These are phyloP conservation scores for Piprites chloris DNA, from an alignment of 2,113 vertebrate genomes.

Conservation along the genomic window DNA sequence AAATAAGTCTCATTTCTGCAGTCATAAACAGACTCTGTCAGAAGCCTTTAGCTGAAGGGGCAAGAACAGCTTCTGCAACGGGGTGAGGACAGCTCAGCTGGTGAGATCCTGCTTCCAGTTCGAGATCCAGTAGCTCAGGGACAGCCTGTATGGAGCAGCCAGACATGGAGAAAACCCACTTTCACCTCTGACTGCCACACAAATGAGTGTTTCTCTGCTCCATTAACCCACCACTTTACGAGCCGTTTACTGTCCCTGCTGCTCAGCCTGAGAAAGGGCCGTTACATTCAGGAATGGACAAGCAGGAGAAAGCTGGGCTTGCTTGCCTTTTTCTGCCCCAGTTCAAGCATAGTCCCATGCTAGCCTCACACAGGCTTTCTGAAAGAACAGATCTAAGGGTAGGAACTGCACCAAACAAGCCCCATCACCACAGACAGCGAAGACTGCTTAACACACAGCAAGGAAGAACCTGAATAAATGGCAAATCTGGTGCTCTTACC, in stretches of 20 bases:
- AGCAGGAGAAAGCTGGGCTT: background rate
- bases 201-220: conserved; percentile 38
- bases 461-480: background rate
- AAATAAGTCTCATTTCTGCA: background rate
- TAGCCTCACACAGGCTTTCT: background rate
- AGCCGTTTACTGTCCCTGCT: conserved; percentile 18
- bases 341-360: accelerated
- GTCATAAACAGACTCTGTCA: background rate
- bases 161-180: background rate
- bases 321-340: background rate
- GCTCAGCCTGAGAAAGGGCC: background rate
- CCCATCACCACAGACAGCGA: background rate
- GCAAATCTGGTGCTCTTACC: conserved; percentile 78
- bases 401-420: background rate
- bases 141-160: background rate
- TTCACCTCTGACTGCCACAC: conserved; percentile 29
- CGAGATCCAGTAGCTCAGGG: background rate
- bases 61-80: background rate
- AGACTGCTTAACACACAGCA: background rate
- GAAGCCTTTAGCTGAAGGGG: background rate
- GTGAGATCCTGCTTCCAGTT: background rate
- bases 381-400: background rate
- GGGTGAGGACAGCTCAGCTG: background rate
- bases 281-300: background rate
- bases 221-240: conserved; percentile 39